Base-by-base conservation (phyloP, 2,888 invertebrate species). In the Sphinx pinastri region DNA sequence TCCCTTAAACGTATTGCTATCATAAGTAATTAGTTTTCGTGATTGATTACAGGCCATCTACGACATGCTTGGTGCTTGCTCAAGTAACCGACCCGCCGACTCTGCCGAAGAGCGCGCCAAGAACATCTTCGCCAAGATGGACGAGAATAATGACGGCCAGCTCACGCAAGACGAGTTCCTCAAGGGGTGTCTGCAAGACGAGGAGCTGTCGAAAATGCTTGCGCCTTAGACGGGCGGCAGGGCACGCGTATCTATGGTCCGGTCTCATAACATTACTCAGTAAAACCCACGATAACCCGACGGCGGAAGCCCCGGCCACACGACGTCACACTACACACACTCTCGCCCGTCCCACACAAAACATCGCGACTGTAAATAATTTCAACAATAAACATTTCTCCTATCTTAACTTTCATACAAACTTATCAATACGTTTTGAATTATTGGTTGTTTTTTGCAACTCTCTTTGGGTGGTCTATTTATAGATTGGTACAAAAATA, bases 81-180 rank as follows among this genome's bases (percentile, higher is more conserved):
- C 98, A 84, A 98, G 98, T 91, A 98, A 98, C 94, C 95, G 98
- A 87, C 98, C 99, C 67, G 98, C 98, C 57, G 99, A 98, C 89
- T 98, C 99, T 25, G 99, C 99, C 47, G 99, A 99, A 88, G 99
- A 99, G 88, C 95, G 99, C 79, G 99, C 99, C 80, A 98, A 99
- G 95, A 99, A 99, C 92, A 99, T 99, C 84, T 99, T 99, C 94
- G 98, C 98, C 73, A 99, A 99, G 94, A 99, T 99, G 99, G 99
- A 99, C 91, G 98, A 98, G 88, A 99, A 99, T 95, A 98, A 98
- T 94, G 99, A 99, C 92, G 99, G 99, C 73, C 99, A 99, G 91
- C 96, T 99, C 86, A 99, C 99, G 77, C 98, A 99, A 94, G 99
- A 99, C 78, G 99, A 99, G 95, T 99, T 99, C 94, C 96, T 99